Evolutionary conservation across 2,888 invertebrate species (phyloP).

Genomic region (Ormyrus thymus): DNA sequence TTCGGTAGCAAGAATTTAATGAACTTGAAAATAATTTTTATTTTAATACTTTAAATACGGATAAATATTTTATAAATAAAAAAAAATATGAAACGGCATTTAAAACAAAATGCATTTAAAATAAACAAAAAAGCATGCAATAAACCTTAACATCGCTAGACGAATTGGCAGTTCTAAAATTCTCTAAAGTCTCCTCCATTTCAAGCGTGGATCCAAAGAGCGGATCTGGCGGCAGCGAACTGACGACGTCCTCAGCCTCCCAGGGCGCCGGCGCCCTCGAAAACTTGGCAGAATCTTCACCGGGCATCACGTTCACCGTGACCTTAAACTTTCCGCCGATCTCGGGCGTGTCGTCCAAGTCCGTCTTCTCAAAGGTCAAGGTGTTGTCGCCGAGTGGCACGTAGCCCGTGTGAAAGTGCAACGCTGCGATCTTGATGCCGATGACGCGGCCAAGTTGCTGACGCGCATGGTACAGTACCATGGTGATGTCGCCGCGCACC

Average conservation of each 20-base stretch:
- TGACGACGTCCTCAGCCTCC: conserved; percentile 81
- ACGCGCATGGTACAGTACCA: conserved; percentile 89
- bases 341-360: conserved; percentile 89
- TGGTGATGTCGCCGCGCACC: conserved; percentile 89
- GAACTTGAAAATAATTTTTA: no score
- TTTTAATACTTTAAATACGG: no score
- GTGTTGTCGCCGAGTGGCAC: conserved; percentile 84
- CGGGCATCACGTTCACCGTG: conserved; percentile 83
- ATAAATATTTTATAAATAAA: no score
- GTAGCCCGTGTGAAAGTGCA: conserved; percentile 94
- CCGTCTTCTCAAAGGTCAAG: conserved; percentile 84
- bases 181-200: conserved; percentile 88
- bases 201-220: conserved; percentile 87
- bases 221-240: conserved; percentile 77
- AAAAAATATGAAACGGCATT: no score
- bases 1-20: no score
- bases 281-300: conserved; percentile 81
- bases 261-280: conserved; percentile 85
- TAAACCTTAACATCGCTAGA: conserved; percentile 6
- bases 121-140: no score
- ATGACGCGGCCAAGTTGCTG: conserved; percentile 89
- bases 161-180: conserved; percentile 76
- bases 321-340: conserved; percentile 81
- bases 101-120: no score
- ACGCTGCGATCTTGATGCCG: conserved; percentile 89